Evolutionary conservation across 2,888 invertebrate genomes (phyloP).

Genomic region (Spisula subtruncata): DNA sequence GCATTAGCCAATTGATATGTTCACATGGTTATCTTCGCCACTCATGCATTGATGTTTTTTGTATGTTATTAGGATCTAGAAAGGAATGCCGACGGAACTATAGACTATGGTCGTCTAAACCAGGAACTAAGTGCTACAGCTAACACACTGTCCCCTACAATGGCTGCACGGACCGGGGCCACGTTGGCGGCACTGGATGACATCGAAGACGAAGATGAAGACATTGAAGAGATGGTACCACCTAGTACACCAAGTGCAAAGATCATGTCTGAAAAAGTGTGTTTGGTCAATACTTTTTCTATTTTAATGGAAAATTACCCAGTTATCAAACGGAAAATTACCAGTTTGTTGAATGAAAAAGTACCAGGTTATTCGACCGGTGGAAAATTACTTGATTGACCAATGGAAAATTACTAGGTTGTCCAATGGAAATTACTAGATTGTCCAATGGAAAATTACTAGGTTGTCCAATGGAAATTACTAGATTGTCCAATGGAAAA

Average conservation of each 20-base stretch:
- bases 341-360: too few relatives aligned
- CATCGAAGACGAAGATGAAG: conserved; percentile 73
- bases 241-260: conserved; percentile 43
- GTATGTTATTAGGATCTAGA: conserved; percentile 80
- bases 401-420: too few relatives aligned
- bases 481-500: too few relatives aligned
- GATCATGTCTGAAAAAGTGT: conserved; percentile 63
- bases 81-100: conserved; percentile 79
- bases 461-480: too few relatives aligned
- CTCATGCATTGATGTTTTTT: neutral
- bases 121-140: conserved; percentile 83
- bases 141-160: conserved; percentile 79
- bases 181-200: conserved; percentile 76
- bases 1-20: too few relatives aligned
- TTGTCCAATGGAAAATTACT: too few relatives aligned
- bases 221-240: conserved; percentile 35
- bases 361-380: too few relatives aligned
- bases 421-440: too few relatives aligned
- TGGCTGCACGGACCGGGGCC: conserved; percentile 70
- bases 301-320: too few relatives aligned
- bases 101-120: conserved; percentile 84
- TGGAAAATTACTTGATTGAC: too few relatives aligned
- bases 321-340: too few relatives aligned
- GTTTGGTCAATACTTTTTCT: neutral
- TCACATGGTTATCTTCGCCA: too few relatives aligned